Percentiles rank a stretch among this genome's conserved stretches.
Evolutionary conservation across 2,113 vertebrate genomes (phyloP).

Genomic region (Brachirus orientalis): DNA sequence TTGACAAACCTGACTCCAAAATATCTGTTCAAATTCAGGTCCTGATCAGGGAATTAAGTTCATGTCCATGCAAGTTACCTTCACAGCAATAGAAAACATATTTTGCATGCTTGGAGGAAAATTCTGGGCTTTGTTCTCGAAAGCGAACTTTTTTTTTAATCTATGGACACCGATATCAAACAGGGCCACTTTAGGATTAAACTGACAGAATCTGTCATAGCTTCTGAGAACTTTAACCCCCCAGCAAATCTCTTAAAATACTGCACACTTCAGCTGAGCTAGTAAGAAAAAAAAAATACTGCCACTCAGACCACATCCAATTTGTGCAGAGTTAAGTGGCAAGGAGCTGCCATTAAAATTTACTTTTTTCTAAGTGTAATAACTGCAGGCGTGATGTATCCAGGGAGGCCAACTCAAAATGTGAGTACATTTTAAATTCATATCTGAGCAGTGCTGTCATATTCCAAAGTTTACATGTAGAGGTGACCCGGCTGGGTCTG

Average conservation of each 20-base stretch:
- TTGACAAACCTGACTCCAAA: too few relatives aligned
- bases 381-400: slow-evolving; percentile 41
- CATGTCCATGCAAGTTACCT: too few relatives aligned
- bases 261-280: slow-evolving; percentile 16
- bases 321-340: slow-evolving; percentile 36
- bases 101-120: too few relatives aligned
- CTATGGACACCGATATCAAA: background rate
- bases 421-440: slow-evolving; percentile 13
- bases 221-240: background rate
- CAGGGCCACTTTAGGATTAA: background rate
- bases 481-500: background rate
- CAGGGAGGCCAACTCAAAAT: slow-evolving; percentile 25
- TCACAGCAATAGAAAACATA: too few relatives aligned
- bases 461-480: slow-evolving; percentile 6
- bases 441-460: slow-evolving; percentile 1
- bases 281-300: slow-evolving; percentile 7
- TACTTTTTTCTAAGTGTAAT: slow-evolving; percentile 38
- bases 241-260: slow-evolving; percentile 11
- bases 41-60: too few relatives aligned
- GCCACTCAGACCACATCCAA: slow-evolving; percentile 40
- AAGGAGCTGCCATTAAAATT: slow-evolving; percentile 37
- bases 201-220: background rate
- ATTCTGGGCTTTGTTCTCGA: background rate
- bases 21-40: too few relatives aligned
- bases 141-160: background rate